phyloP scores from a whole-genome alignment of 2,888 invertebrate species.

The Alcis repandata region DNA sequence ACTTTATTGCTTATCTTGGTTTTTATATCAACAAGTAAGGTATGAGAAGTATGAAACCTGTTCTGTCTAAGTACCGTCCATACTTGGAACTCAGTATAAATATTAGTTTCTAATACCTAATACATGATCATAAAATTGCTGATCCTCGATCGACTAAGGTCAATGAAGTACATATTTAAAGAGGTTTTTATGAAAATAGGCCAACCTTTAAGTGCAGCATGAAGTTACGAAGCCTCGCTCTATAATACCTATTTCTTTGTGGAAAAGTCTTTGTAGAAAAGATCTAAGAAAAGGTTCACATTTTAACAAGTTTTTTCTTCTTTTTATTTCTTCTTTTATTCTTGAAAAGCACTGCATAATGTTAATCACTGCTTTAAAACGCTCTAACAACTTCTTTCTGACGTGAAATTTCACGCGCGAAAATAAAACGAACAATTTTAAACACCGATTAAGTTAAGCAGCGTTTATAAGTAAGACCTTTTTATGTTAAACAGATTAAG shows the following conservation, averaged over 20 bases:
- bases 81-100: constrained; percentile 17
- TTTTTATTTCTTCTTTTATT: no score
- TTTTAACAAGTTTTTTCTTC: no score
- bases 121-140: constrained; percentile 27
- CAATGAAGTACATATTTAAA: background rate
- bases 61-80: constrained; percentile 10
- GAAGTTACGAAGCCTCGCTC: background rate
- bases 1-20: background rate
- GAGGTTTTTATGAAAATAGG: background rate
- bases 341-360: no score
- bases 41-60: constrained; percentile 20
- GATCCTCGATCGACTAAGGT: constrained; percentile 22
- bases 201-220: background rate
- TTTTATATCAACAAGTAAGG: constrained; percentile 20
- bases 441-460: no score
- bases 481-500: no score
- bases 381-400: no score
- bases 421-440: no score
- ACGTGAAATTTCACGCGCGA: no score
- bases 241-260: background rate
- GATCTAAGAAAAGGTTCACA: no score
- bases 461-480: no score
- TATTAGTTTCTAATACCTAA: constrained; percentile 21
- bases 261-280: background rate
- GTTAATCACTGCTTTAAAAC: no score